Conservation (phyloP, 2,113 vertebrate genomes). For the Genyomyrus donnyi region DNA sequence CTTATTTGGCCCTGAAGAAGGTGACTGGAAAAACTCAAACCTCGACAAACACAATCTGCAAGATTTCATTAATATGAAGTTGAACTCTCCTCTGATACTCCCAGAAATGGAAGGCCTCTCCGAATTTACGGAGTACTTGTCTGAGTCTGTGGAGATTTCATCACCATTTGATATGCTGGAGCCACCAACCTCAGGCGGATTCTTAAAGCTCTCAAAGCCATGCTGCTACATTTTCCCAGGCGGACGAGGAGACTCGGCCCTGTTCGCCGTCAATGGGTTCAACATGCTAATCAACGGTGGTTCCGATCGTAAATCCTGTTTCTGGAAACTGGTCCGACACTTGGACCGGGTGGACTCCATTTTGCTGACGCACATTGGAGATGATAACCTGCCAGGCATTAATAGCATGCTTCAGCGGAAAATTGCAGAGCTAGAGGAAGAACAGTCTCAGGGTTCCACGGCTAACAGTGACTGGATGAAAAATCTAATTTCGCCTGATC, state of each 20-base stretch:
- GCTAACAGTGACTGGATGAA: slow-evolving; percentile 94
- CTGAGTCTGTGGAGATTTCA: slow-evolving; percentile 94
- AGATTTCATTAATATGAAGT: slow-evolving; percentile 93
- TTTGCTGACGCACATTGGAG: slow-evolving; percentile 86
- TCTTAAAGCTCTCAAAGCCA: slow-evolving; percentile 91
- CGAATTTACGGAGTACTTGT: slow-evolving; percentile 93
- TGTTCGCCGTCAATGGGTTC: slow-evolving; percentile 95
- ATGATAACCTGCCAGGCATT: slow-evolving; percentile 89
- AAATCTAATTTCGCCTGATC: slow-evolving; percentile 92
- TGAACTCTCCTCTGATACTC: slow-evolving; percentile 82
- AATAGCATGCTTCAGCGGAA: slow-evolving; percentile 93
- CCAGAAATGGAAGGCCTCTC: slow-evolving; percentile 96
- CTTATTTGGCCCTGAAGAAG: slow-evolving; percentile 88
- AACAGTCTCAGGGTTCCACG: slow-evolving; percentile 88
- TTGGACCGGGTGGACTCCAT: slow-evolving; percentile 91
- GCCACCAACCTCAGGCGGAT: slow-evolving; percentile 88
- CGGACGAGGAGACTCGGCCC: slow-evolving; percentile 82
- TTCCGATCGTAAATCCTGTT: slow-evolving; percentile 89
- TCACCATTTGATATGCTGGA: slow-evolving; percentile 92
- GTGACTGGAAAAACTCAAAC: slow-evolving; percentile 93
- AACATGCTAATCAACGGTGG: slow-evolving; percentile 97
- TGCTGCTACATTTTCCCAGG: slow-evolving; percentile 97
- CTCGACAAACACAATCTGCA: slow-evolving; percentile 94
- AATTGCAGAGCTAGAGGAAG: slow-evolving; percentile 84
- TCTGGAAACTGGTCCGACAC: slow-evolving; percentile 94